phyloP scores from a whole-genome alignment of 92 coral and sea anemone genomes.

The Phenganax marumi region DNA sequence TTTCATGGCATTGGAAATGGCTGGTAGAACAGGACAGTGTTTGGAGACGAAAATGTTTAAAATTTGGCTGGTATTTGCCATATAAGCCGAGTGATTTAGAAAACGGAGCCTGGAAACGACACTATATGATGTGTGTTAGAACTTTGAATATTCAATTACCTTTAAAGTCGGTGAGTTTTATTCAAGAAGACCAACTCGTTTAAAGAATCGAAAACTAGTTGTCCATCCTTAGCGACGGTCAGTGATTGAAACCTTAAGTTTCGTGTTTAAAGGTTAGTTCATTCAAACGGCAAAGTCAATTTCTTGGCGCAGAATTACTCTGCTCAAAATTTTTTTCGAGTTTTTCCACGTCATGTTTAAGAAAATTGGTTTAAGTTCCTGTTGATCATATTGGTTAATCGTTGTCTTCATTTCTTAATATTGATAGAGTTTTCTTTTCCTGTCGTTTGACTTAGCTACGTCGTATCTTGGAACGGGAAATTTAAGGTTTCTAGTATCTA shows the following conservation, averaged over 20 bases:
- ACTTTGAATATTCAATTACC: constrained; percentile 82
- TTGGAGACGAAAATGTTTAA: constrained; percentile 84
- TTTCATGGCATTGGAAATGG: constrained; percentile 97
- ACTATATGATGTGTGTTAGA: constrained; percentile 77
- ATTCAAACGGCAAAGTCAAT: background rate
- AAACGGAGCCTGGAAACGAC: constrained; percentile 91
- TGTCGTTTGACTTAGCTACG: no score
- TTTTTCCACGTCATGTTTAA: no score
- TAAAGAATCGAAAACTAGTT: constrained; percentile 13
- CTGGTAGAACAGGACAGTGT: constrained; percentile 81
- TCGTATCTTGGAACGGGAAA: no score
- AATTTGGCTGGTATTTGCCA: constrained; percentile 90
- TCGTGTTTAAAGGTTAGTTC: no score
- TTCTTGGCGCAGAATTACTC: constrained; percentile 6
- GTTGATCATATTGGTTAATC: no score
- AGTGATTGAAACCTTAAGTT: no score
- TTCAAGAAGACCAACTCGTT: background rate
- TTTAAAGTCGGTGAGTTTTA: constrained; percentile 66
- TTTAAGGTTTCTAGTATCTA: no score
- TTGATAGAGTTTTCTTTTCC: no score
- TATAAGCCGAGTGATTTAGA: constrained; percentile 74
- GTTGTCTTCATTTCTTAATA: no score
- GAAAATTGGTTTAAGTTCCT: no score
- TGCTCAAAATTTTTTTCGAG: no score
- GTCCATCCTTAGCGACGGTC: background rate